Conservation (phyloP, 2,113 vertebrate genomes). For the Callipepla squamata region DNA sequence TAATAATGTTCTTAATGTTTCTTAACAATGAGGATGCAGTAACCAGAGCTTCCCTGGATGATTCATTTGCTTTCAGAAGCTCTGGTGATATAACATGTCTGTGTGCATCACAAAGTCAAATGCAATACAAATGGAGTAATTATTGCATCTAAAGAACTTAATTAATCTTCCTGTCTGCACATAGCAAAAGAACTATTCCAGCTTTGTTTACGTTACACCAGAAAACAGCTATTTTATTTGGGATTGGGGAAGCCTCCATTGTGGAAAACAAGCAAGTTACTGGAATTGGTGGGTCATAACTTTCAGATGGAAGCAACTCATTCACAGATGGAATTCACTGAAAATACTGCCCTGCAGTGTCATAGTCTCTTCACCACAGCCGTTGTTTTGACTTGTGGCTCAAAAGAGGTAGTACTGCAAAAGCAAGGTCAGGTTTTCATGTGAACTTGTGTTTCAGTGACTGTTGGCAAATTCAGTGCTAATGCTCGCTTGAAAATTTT, state of each 20-base stretch:
- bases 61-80: not conserved
- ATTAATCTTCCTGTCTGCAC: conserved; percentile 27
- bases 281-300: not conserved
- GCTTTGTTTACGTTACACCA: not conserved
- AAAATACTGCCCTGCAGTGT: not conserved
- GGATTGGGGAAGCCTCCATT: not conserved
- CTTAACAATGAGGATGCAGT: not conserved
- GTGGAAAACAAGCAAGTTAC: not conserved
- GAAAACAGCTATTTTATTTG: not conserved
- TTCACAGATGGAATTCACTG: not conserved
- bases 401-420: not conserved
- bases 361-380: not conserved
- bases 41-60: not conserved
- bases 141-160: conserved; percentile 32
- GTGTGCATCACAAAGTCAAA: conserved; percentile 41
- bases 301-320: not conserved
- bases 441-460: not conserved
- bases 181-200: not conserved
- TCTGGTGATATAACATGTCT: not conserved
- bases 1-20: not conserved
- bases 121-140: not conserved
- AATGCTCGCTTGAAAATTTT: not conserved
- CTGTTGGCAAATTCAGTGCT: not conserved
- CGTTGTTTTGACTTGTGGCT: not conserved
- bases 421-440: not conserved